phyloP scores from a whole-genome alignment of 2,797 vertebrate genomes.

The Streptopelia turtur region DNA sequence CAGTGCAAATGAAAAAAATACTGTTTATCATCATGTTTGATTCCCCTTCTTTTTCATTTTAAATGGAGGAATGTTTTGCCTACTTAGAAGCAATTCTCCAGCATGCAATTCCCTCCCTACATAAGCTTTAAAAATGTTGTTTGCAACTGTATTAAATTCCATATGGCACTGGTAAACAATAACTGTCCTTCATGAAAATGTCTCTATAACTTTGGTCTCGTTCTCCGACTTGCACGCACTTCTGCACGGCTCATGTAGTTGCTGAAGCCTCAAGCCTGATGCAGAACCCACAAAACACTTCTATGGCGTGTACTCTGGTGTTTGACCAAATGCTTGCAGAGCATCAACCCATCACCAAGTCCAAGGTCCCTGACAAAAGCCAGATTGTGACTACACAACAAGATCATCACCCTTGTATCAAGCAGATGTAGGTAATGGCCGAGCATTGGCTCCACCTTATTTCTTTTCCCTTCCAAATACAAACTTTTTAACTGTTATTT shows the following conservation, averaged over 20 bases:
- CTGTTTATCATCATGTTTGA: background rate
- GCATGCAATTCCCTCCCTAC: background rate
- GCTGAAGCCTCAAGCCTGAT: background rate
- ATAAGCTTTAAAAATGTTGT: background rate
- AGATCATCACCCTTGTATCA: background rate
- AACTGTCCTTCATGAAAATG: background rate
- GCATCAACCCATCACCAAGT: background rate
- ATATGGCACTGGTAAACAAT: background rate
- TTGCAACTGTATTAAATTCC: background rate
- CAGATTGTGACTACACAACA: background rate
- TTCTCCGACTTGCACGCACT: background rate
- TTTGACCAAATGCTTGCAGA: background rate
- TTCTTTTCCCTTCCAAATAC: background rate
- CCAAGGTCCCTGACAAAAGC: background rate
- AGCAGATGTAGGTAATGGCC: background rate
- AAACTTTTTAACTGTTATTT: background rate
- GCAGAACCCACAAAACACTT: background rate
- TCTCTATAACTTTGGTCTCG: background rate
- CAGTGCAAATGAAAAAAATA: background rate
- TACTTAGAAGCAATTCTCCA: background rate
- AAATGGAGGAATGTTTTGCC: background rate
- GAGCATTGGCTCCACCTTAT: background rate
- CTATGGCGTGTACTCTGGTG: rapidly evolving
- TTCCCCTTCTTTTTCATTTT: background rate
- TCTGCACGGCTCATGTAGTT: background rate